Evolutionary conservation across 2,888 invertebrate species (phyloP).

Genomic region (Dyspetes luteomarginatus): DNA sequence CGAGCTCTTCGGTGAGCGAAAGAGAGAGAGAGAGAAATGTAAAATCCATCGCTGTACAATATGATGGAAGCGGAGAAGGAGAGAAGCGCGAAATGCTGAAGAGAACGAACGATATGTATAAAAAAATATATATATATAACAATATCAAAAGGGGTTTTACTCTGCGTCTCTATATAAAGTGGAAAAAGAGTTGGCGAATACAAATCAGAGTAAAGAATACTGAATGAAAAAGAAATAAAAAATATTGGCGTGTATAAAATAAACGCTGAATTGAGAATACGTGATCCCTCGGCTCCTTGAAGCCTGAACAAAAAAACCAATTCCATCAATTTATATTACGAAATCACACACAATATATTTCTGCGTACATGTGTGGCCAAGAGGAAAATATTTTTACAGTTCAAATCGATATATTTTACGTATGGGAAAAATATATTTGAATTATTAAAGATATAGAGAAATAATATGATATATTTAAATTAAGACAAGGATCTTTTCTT

Average conservation of each 20-base stretch:
- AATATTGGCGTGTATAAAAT: background rate
- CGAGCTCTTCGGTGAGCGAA: conserved; percentile 39
- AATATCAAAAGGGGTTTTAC: conserved; percentile 23
- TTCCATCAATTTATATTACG: too few species aligned
- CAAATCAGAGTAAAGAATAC: background rate
- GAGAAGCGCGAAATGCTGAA: conserved; percentile 32
- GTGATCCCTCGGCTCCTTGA: conserved; percentile 21
- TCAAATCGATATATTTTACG: too few species aligned
- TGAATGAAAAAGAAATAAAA: background rate
- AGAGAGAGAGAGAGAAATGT: background rate
- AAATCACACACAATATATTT: too few species aligned
- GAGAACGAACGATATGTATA: conserved; percentile 19
- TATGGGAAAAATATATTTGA: too few species aligned
- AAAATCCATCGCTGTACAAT: conserved; percentile 23
- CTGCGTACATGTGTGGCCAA: too few species aligned
- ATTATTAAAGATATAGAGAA: too few species aligned
- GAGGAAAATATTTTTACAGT: too few species aligned
- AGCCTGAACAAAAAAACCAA: background rate
- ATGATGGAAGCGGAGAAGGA: conserved; percentile 44
- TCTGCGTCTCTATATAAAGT: background rate
- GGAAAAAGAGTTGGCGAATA: background rate
- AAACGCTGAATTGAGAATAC: background rate
- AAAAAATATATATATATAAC: conserved; percentile 37
- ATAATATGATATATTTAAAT: too few species aligned
- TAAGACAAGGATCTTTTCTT: too few species aligned